A percentile compares a stretch with the other conserved stretches of the same genome.
Evolutionary conservation across 1,140 invertebrate genomes (phyloP).

Genomic region (Acarapis woodi): DNA sequence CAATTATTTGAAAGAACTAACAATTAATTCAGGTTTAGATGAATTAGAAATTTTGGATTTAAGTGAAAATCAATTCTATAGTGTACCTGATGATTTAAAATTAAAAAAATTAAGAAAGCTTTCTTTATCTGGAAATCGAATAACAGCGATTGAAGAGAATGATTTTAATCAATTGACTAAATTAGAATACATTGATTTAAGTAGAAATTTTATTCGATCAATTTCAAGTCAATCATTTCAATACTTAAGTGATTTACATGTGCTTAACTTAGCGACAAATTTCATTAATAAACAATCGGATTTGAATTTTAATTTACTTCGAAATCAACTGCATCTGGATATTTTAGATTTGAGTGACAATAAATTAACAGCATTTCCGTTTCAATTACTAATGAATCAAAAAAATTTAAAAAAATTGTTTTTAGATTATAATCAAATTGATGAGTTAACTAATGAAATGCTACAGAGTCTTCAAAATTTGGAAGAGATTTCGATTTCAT

Average conservation of each 20-base stretch:
- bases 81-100: constrained; percentile 40
- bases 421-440: constrained; percentile 56
- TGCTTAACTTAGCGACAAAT: constrained; percentile 53
- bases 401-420: constrained; percentile 38
- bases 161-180: constrained; percentile 5
- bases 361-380: constrained; percentile 50
- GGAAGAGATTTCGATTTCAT: constrained; percentile 30
- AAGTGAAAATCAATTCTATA: constrained; percentile 47
- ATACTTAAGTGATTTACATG: constrained; percentile 31
- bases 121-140: constrained; percentile 16
- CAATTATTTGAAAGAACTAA: constrained; percentile 41
- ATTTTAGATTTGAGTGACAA: constrained; percentile 55
- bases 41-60: constrained; percentile 43
- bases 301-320: constrained; percentile 48
- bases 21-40: constrained; percentile 41
- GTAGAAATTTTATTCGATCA: constrained; percentile 41
- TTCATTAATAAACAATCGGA: constrained; percentile 47
- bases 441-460: constrained; percentile 40
- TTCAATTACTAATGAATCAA: constrained; percentile 37
- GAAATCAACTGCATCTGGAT: constrained; percentile 38
- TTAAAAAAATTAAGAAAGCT: constrained; percentile 34
- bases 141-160: constrained; percentile 16
- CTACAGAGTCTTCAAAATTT: constrained; percentile 16
- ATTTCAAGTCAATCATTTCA: constrained; percentile 46
- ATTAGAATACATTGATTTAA: constrained; percentile 12